Evolutionary conservation across 2,113 vertebrate species (phyloP).

Genomic region (Toxotes chatareus): DNA sequence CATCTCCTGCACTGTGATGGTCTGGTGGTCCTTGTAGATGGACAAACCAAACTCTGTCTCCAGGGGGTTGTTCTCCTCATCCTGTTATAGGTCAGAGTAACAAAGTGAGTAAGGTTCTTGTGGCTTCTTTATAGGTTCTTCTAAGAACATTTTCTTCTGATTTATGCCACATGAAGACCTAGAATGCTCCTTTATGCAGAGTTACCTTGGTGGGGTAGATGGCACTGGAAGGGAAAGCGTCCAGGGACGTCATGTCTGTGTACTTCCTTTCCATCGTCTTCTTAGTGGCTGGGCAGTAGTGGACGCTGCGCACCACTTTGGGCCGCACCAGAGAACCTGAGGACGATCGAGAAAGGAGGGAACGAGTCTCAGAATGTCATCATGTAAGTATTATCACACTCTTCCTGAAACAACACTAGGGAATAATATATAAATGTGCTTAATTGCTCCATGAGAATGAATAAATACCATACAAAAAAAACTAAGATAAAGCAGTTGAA

Average conservation of each 20-base stretch:
- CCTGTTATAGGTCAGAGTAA: conserved; percentile 76
- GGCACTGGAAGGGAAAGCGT: conserved; percentile 93
- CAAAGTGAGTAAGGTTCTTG: neutral
- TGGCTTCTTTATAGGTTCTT: neutral
- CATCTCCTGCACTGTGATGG: conserved; percentile 98
- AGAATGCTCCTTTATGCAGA: neutral
- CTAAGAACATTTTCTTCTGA: neutral
- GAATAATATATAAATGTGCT: too few species aligned
- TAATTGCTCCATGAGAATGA: too few species aligned
- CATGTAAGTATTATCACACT: neutral
- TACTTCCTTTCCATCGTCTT: conserved; percentile 96
- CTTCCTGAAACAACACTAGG: too few species aligned
- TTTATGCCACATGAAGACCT: neutral
- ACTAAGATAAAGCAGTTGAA: too few species aligned
- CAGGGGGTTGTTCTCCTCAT: conserved; percentile 97
- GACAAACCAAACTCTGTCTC: conserved; percentile 97
- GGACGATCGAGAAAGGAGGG: neutral
- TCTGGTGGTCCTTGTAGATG: conserved; percentile 96
- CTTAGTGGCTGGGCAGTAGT: conserved; percentile 97
- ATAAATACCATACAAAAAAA: too few species aligned
- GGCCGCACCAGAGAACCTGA: conserved; percentile 96
- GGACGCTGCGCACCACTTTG: conserved; percentile 95
- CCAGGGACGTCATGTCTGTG: conserved; percentile 93
- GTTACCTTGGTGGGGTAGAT: conserved; percentile 97
- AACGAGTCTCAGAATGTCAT: neutral